Evolutionary conservation across 1,140 invertebrate genomes (phyloP).

Genomic region (Drosophila setifemur): DNA sequence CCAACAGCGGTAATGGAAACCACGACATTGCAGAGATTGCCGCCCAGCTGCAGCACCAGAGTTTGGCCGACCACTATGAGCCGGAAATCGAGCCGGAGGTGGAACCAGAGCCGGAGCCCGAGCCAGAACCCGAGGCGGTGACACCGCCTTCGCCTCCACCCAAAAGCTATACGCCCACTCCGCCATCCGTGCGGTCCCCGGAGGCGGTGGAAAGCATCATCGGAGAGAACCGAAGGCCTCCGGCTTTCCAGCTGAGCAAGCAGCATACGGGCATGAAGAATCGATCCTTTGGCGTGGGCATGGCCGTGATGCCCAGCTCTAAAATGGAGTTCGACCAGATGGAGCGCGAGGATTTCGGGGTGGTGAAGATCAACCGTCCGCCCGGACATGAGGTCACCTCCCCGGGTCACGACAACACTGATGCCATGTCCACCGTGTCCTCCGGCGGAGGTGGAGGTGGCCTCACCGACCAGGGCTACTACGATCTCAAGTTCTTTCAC

Average conservation of each 20-base stretch:
- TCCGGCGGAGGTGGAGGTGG: constrained; percentile 53
- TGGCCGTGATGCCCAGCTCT: constrained; percentile 73
- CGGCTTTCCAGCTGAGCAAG: constrained; percentile 75
- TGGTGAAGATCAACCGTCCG: constrained; percentile 79
- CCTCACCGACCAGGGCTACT: constrained; percentile 85
- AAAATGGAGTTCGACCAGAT: constrained; percentile 82
- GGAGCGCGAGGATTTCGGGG: constrained; percentile 74
- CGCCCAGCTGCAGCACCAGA: constrained; percentile 38
- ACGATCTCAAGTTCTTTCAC: constrained; percentile 87
- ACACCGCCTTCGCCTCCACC: constrained; percentile 44
- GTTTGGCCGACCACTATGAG: constrained; percentile 28
- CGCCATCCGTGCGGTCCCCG: constrained; percentile 53
- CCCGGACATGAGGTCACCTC: constrained; percentile 60
- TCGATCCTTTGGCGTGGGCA: constrained; percentile 75
- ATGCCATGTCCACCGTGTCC: constrained; percentile 69
- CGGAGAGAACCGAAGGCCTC: constrained; percentile 57
- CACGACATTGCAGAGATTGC: constrained; percentile 51
- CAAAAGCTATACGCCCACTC: constrained; percentile 53
- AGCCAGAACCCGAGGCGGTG: constrained; percentile 34
- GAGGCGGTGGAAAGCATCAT: constrained; percentile 66
- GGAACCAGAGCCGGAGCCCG: constrained; percentile 9
- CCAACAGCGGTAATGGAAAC: constrained; percentile 43
- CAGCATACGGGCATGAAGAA: constrained; percentile 82
- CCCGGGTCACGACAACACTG: constrained; percentile 62
- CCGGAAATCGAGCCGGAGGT: constrained; percentile 41